Conservation (phyloP, 2,113 vertebrate species). For the Oreochromis aureus region DNA sequence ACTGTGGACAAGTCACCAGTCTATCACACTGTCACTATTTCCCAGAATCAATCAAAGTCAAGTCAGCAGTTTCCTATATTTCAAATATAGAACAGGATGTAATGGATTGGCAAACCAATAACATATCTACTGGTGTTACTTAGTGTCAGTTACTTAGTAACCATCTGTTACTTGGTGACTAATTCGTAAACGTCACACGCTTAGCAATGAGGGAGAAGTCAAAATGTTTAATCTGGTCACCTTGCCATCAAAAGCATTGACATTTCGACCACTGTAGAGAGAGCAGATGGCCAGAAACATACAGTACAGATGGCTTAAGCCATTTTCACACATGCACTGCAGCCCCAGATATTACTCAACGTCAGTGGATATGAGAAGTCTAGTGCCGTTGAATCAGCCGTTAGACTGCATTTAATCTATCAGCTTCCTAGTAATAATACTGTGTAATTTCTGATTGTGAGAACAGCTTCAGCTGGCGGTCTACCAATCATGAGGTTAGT, state of each 20-base stretch:
- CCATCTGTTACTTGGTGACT: conserved; percentile 19
- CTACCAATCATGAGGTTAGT: not conserved
- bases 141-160: not conserved
- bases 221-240: conserved; percentile 23
- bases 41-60: not conserved
- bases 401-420: not conserved
- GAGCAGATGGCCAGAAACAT: conserved; percentile 34
- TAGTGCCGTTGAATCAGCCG: not conserved
- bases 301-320: not conserved
- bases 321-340: not conserved
- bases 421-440: not conserved
- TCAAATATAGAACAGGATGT: not conserved
- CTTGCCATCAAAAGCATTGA: not conserved
- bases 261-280: not conserved
- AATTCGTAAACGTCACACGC: not conserved
- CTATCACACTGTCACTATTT: not conserved
- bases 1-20: not conserved
- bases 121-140: not conserved
- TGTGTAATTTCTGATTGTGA: not conserved
- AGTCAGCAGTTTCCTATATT: not conserved
- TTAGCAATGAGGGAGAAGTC: not conserved
- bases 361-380: not conserved
- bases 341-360: not conserved
- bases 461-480: not conserved
- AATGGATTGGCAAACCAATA: conserved; percentile 1